Base-by-base conservation (phyloP, 30 jellyfish, hydroid and myxozoan genomes). In the Aurelia sp. region DNA sequence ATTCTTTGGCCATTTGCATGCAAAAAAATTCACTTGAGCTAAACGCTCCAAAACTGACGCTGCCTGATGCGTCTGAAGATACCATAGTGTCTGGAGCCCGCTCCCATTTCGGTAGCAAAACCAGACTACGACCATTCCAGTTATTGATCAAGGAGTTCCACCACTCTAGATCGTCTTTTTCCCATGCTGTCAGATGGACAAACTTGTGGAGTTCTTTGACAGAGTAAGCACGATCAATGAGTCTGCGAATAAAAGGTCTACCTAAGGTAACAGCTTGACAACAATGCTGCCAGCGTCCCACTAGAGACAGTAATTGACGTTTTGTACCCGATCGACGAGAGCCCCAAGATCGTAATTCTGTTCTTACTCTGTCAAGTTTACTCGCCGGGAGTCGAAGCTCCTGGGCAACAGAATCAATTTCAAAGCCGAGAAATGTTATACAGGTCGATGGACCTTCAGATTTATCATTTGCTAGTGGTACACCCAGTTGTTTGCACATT, bases 361-460 rank as follows among this genome's bases (percentile, higher is more conserved):
- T 5, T 35, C 47, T 35, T 35, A 35, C 47, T 66, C 80, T 80
- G 21, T 17, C 35, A 35, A 80, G 40, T 62, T 88, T 88, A 6
- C 55, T 80, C 5, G 59, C 75, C 13, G 97, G 97, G 10, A 88
- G 18, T n/a, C 89, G 63, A 0, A 80, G 20, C 60, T 80, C 93
- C 83, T 63, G 62, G 33, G 50, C 63, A 11, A 48, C 89, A 0
- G 97, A 35, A 58, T 88, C 92, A 35, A 88, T 24, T 20, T 24
- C 74, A 21, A 88, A 67, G n/a, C 97, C 97, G 20, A 88, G 47
- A 78, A 79, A 79, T 38, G 73, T 44, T 17, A 88, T 52, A n/a
- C 80, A 22, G 2, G 89, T 88, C 3, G 90, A 8, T 5, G 97
- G 97, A 5, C 90, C 89, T 38, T 67, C 90, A 5, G 94, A 66